Evolutionary conservation across 2,113 vertebrate species (phyloP).

Genomic region (Grammomys dolichurus): DNA sequence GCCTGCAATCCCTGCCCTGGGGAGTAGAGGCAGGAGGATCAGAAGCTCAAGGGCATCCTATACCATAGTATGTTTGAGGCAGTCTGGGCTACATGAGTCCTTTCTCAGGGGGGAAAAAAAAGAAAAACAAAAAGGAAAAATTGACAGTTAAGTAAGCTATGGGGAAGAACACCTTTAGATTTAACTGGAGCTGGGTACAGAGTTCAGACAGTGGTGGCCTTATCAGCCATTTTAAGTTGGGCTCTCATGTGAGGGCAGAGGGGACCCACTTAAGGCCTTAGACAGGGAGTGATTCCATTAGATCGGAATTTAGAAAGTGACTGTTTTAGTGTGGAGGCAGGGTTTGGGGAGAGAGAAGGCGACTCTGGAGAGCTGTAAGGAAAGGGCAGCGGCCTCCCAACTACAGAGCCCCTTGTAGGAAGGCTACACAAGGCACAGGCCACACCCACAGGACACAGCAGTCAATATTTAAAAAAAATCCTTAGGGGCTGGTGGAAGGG

Average conservation of each 20-base stretch:
- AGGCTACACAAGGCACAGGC: not conserved
- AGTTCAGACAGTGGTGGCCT: no score
- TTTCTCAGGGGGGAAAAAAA: no score
- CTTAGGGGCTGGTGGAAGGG: not conserved
- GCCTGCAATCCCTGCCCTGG: no score
- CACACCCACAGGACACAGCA: not conserved
- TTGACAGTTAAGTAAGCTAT: no score
- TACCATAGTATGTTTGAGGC: no score
- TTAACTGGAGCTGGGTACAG: no score
- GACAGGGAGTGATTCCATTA: not conserved
- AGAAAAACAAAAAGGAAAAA: no score
- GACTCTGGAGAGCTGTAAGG: not conserved
- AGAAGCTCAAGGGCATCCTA: no score
- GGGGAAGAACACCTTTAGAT: no score
- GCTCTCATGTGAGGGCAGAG: not conserved
- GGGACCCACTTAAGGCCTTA: not conserved
- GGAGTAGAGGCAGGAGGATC: no score
- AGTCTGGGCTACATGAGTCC: no score
- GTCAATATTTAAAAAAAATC: not conserved
- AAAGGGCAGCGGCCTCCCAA: not conserved
- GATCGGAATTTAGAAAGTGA: not conserved
- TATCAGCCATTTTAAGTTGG: not conserved
- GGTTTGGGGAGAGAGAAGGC: not conserved
- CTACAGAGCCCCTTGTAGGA: not conserved
- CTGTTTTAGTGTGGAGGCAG: not conserved